A percentile compares a stretch with the other conserved stretches of the same genome.
Evolutionary conservation across 2,888 invertebrate genomes (phyloP).

Genomic region (Oscheius sp.): DNA sequence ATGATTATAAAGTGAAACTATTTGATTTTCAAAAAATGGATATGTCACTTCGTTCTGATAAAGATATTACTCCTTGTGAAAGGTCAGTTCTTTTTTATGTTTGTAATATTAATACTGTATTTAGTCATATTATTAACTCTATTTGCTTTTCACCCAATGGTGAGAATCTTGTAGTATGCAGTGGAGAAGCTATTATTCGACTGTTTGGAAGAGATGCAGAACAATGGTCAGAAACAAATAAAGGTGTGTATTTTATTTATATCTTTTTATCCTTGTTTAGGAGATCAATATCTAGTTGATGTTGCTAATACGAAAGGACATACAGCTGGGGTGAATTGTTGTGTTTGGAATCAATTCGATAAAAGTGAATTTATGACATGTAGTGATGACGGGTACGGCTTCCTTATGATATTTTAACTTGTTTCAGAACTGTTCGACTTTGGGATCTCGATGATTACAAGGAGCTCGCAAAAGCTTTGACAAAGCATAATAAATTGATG

Average conservation of each 20-base stretch:
- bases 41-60: conserved; percentile 76
- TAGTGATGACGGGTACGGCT: conserved; percentile 82
- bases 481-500: conserved; percentile 64
- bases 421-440: conserved; percentile 80
- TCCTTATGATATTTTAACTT: background rate
- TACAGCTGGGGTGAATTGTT: conserved; percentile 86
- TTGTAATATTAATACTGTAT: background rate
- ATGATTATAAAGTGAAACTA: conserved; percentile 88
- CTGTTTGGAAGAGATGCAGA: conserved; percentile 75
- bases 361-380: conserved; percentile 93
- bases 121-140: conserved; percentile 84
- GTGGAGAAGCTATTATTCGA: conserved; percentile 79
- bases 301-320: conserved; percentile 93
- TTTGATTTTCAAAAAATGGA: conserved; percentile 99
- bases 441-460: conserved; percentile 85
- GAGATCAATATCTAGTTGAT: conserved; percentile 93
- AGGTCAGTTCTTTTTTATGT: conserved; percentile 38
- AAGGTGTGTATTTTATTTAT: conserved; percentile 35
- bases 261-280: conserved; percentile 74
- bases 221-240: conserved; percentile 67
- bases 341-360: conserved; percentile 91
- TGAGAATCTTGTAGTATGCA: conserved; percentile 88
- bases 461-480: conserved; percentile 66
- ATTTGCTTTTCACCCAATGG: conserved; percentile 92
- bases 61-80: conserved; percentile 63